Percentiles rank a stretch among this genome's conserved stretches.
phyloP scores from a whole-genome alignment of 2,888 invertebrate species.

The Entomobrya multifasciata region DNA sequence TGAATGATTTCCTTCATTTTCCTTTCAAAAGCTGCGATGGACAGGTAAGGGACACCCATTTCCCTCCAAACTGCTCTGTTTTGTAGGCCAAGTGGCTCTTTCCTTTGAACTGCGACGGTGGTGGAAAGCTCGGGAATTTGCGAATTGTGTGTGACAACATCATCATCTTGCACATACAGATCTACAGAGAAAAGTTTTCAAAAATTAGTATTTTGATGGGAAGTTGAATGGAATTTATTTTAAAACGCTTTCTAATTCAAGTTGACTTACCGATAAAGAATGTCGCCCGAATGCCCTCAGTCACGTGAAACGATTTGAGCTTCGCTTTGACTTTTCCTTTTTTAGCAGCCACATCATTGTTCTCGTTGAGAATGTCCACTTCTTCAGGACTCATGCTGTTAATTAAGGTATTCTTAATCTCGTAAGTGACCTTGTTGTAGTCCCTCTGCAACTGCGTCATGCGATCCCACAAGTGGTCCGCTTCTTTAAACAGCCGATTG shows the following conservation, averaged over 20 bases:
- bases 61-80: background rate
- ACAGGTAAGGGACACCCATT: slow-evolving; percentile 17
- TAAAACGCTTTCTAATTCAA: background rate
- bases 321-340: background rate
- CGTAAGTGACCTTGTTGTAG: slow-evolving; percentile 14
- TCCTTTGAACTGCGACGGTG: background rate
- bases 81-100: background rate
- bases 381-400: slow-evolving; percentile 26
- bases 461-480: slow-evolving; percentile 25
- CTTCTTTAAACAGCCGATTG: slow-evolving; percentile 25
- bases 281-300: background rate
- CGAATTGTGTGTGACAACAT: background rate
- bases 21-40: slow-evolving; percentile 6
- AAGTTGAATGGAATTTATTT: background rate
- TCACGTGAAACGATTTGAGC: background rate
- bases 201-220: background rate
- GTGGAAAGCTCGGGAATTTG: background rate
- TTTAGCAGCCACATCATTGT: background rate
- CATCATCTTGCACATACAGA: background rate
- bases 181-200: background rate
- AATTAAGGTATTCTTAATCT: slow-evolving; percentile 15
- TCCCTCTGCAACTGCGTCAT: slow-evolving; percentile 1
- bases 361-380: background rate
- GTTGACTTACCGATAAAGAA: slow-evolving; percentile 37
- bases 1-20: slow-evolving; percentile 31